Conservation (phyloP, 2,888 invertebrate genomes). For the Hirtodrosophila histrioides region DNA sequence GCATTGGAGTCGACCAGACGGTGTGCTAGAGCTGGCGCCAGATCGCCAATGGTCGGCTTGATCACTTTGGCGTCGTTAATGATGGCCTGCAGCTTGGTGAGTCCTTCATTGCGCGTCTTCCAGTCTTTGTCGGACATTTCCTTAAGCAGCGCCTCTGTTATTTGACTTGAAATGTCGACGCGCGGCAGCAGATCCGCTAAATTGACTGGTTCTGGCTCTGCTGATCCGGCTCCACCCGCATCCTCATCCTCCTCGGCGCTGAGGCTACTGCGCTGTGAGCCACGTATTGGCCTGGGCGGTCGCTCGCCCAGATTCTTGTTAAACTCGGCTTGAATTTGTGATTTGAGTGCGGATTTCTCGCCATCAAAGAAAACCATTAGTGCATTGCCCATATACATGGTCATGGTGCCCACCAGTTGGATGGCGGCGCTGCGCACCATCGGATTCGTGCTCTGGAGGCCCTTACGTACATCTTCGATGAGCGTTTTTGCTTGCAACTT, state of each 20-base stretch:
- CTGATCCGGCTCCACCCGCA: conserved; percentile 54
- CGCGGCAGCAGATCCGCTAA: conserved; percentile 90
- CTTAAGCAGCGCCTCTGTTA: conserved; percentile 91
- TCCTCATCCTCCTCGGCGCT: conserved; percentile 56
- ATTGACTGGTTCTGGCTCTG: conserved; percentile 84
- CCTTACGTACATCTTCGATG: conserved; percentile 92
- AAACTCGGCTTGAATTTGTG: conserved; percentile 93
- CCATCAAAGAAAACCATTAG: conserved; percentile 92
- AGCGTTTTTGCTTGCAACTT: conserved; percentile 90
- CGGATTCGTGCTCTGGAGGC: conserved; percentile 93
- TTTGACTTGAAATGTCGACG: conserved; percentile 92
- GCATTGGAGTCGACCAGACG: conserved; percentile 95
- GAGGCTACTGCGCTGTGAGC: conserved; percentile 81
- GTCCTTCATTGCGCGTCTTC: conserved; percentile 88
- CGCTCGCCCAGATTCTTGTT: conserved; percentile 91
- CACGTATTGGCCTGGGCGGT: conserved; percentile 90
- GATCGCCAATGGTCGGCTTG: conserved; percentile 92
- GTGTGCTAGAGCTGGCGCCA: conserved; percentile 91
- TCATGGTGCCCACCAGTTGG: conserved; percentile 87
- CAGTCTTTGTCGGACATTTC: conserved; percentile 96
- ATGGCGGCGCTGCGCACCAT: conserved; percentile 92
- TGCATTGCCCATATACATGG: conserved; percentile 91
- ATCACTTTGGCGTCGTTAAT: conserved; percentile 90
- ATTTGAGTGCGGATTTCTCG: conserved; percentile 93
- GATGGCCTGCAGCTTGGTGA: conserved; percentile 84